Evolutionary conservation across 2,113 vertebrate genomes (phyloP), one percentile per base, ranked within the genome.

Genomic region (Chauna torquata): DNA sequence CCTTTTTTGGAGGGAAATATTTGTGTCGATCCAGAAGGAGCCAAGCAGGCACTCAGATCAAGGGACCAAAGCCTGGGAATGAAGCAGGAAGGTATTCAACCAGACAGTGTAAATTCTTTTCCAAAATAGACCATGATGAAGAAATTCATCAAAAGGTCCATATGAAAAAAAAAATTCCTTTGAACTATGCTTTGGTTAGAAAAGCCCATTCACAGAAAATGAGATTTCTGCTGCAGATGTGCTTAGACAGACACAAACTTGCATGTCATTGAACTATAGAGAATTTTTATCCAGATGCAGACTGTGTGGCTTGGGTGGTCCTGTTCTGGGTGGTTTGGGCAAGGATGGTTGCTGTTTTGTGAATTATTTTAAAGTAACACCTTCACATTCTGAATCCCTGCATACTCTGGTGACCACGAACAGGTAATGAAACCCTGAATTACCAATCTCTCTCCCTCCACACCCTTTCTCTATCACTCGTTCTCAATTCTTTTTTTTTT

Each of bases 11-110:
- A 91, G 69, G 23, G 42, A 94, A 94, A 84, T 42, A 90, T 9
- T 61, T 66, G 45, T 62, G 36, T 78, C 6, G 4, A 38, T 88
- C 72, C 83, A 87, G 80, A 84, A 92, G 86, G 74, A 95, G 47
- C 28, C 50, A 94, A 72, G 65, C 74, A 89, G 86, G 40, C 1
- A 0, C 27, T 91, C 86, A 68, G 55, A 87, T 71, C 28, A 76
- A 92, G 86, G 47, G 34, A 59, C 64, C 57, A 82, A 74, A 92
- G 55, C 36, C 54, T 78, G 72, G 64, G 82, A 94, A 94, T 57
- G 36, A 95, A 90, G 50, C 68, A 93, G 91, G 68, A 95, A 86
- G 38, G 32, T 54, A 66, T 74, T 64, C 76, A 94, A 94, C 28
- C 19, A 78, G 64, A 75, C 38, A 42, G 6, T 45, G 50, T 75